phyloP scores from a whole-genome alignment of 37 sponge, comb jelly and placozoan genomes.

The Diacarnus erythraeanus region DNA sequence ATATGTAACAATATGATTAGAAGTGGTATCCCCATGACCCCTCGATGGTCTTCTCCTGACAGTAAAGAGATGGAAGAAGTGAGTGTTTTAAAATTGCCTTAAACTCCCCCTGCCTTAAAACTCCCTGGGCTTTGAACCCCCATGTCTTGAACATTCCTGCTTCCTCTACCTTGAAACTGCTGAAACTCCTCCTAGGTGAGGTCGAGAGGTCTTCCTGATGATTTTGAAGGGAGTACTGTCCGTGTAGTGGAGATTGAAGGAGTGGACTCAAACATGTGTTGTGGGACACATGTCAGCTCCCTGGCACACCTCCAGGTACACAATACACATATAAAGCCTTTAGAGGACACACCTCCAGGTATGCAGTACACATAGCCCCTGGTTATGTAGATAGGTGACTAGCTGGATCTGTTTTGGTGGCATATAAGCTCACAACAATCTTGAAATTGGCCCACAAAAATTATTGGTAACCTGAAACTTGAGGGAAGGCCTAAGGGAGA shows the following conservation, averaged over 20 bases:
- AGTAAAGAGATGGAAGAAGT: conserved; percentile 69
- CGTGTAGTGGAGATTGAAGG: conserved; percentile 94
- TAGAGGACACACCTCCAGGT: background rate
- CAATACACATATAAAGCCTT: background rate
- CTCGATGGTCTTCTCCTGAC: conserved; percentile 52
- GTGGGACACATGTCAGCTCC: conserved; percentile 95
- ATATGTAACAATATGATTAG: conserved; percentile 68
- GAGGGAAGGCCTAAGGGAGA: background rate
- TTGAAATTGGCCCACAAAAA: too few species aligned
- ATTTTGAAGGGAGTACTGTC: conserved; percentile 79
- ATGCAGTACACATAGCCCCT: too few species aligned
- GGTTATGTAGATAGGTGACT: too few species aligned
- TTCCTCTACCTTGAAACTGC: background rate
- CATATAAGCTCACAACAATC: too few species aligned
- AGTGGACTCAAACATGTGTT: conserved; percentile 96
- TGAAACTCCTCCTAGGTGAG: conserved; percentile 38
- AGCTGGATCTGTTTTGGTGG: too few species aligned
- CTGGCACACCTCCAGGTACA: conserved; percentile 81
- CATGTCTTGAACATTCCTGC: background rate
- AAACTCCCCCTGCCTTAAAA: background rate
- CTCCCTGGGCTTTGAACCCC: too few species aligned
- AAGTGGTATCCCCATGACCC: conserved; percentile 53
- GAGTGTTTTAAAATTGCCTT: background rate
- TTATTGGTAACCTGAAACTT: too few species aligned
- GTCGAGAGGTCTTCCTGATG: conserved; percentile 91